phyloP scores from a whole-genome alignment of 30 jellyfish, hydroid and myxozoan species.

The Turritopsis rubra region DNA sequence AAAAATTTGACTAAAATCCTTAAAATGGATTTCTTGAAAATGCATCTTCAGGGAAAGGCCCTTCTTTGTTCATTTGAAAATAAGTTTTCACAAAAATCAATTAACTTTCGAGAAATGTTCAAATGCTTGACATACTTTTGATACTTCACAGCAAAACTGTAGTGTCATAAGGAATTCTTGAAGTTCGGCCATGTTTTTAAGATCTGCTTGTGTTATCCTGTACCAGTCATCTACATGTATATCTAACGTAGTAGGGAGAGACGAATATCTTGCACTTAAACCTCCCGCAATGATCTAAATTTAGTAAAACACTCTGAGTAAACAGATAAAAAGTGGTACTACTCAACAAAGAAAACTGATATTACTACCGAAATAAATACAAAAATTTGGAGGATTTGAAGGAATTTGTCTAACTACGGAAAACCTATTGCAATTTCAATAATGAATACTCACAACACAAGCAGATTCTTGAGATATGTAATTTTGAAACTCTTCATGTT shows the following conservation, averaged over 20 bases:
- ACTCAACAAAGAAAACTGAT: neutral
- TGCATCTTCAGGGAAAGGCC: too few species aligned
- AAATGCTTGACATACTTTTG: conserved; percentile 30
- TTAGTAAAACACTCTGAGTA: neutral
- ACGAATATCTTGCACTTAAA: conserved; percentile 70
- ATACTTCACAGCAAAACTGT: conserved; percentile 64
- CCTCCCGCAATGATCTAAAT: conserved; percentile 91
- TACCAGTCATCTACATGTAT: conserved; percentile 73
- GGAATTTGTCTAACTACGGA: neutral
- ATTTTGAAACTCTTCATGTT: conserved; percentile 37
- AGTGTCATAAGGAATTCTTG: conserved; percentile 54
- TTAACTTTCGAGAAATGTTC: too few species aligned
- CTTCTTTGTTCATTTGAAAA: neutral
- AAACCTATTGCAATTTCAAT: neutral
- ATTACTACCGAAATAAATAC: too few species aligned
- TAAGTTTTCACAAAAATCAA: neutral
- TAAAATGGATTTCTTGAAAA: too few species aligned
- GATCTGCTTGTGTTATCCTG: conserved; percentile 46
- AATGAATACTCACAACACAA: conserved; percentile 56
- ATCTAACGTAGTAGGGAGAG: conserved; percentile 74
- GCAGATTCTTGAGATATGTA: conserved; percentile 63
- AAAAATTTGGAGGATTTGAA: neutral
- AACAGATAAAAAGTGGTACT: neutral
- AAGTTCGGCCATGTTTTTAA: conserved; percentile 40
- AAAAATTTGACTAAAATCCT: too few species aligned